Evolutionary conservation across 1,140 invertebrate species (phyloP), one percentile per base, ranked within the genome.

Genomic region (Ditylenchus dipsaci): DNA sequence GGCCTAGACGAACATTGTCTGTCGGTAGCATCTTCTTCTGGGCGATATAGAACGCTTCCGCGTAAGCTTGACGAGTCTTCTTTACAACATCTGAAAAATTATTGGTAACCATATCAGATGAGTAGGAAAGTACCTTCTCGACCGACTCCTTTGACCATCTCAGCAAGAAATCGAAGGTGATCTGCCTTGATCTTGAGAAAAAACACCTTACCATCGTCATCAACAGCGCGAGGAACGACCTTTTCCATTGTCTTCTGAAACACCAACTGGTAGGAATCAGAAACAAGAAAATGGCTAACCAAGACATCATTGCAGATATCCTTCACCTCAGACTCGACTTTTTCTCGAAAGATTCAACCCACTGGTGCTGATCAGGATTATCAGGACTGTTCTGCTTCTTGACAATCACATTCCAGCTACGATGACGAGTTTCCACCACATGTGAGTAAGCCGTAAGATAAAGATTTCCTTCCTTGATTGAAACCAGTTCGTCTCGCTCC

Each of bases 121-220:
- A 94, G 26, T 26, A 33, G 3, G n/a, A 19, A 27, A 27, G 88
- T 89, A 93, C 91, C 88, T 87, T 91, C 92, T 88, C 91, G 91
- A 84, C 90, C 91, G 84, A 94, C 91, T 83, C 92, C 92, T 80
- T 91, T 92, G 81, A 92, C 92, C 83, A 97, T 94, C 88, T 98
- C 95, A 83, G 95, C 94, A 83, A 97, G 88, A 88, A 97, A 97
- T 88, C 95, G 83, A 87, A 95, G 95, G 88, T 97, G 97, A 88
- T 97, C 95, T 84, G 95, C 95, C 87, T 97, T 95, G 93, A 96
- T 97, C 89, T 96, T 97, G 86, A 95, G 88, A 88, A 95, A 96
- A 87, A 96, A 96, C 84, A 97, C 94, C 90, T 95, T 95, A 85
- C 91, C 94, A 88, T 97, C 95, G 84, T 92, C 90, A 86, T 91